Evolutionary conservation across 2,797 vertebrate genomes (phyloP).

Genomic region (Octomys mimax): DNA sequence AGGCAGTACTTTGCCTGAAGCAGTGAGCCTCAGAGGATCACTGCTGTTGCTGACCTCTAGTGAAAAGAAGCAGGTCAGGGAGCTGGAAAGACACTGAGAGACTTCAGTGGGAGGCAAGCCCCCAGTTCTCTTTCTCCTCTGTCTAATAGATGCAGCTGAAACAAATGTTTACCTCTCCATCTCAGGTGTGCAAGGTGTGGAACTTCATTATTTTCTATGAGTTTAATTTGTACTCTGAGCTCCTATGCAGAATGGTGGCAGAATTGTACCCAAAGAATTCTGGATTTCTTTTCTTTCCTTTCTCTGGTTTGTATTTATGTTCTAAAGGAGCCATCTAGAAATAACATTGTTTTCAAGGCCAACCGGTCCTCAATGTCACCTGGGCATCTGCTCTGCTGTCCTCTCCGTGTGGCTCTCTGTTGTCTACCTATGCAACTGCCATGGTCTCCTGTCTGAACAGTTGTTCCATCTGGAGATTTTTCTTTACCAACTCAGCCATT

Average conservation of each 20-base stretch:
- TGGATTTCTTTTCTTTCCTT: not conserved
- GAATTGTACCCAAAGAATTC: not conserved
- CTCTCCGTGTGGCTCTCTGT: not conserved
- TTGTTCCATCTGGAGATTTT: not conserved
- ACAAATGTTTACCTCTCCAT: not conserved
- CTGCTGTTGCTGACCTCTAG: not conserved
- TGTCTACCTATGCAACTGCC: not conserved
- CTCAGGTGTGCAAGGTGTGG: too few relatives aligned
- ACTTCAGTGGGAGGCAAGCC: not conserved
- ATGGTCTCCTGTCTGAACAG: not conserved
- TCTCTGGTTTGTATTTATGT: not conserved
- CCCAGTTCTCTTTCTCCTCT: not conserved
- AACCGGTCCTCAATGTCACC: not conserved
- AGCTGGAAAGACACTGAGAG: not conserved
- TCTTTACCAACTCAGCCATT: not conserved
- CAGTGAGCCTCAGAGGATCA: too few relatives aligned
- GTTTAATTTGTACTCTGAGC: conserved; percentile 1
- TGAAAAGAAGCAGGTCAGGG: not conserved
- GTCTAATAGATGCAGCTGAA: not conserved
- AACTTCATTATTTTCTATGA: not conserved
- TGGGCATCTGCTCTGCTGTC: not conserved
- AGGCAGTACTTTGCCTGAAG: too few relatives aligned
- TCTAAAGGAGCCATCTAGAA: not conserved
- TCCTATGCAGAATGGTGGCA: not conserved
- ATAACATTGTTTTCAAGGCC: not conserved